Percentiles rank a stretch among this genome's conserved stretches.
Evolutionary conservation across 2,797 vertebrate species (phyloP).

Genomic region (Pristis pectinata): DNA sequence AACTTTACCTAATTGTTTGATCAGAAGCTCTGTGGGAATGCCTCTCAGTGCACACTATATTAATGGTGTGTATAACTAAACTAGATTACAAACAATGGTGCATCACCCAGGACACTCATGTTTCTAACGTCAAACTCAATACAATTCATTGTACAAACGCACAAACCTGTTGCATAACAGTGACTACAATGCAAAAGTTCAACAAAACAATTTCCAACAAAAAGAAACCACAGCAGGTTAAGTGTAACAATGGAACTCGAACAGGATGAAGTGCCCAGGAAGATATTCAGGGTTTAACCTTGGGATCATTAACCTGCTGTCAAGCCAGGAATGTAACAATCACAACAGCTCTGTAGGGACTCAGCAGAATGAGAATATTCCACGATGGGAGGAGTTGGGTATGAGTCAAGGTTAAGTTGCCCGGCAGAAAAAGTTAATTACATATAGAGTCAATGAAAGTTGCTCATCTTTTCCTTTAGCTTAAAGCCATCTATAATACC

Average conservation of each 20-base stretch:
- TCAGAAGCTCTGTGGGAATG: neutral
- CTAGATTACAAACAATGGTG: neutral
- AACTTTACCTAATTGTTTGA: neutral
- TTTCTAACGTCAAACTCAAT: neutral
- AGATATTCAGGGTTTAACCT: conserved; percentile 20
- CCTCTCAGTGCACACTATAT: no score
- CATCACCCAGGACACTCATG: neutral
- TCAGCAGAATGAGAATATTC: neutral
- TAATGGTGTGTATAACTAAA: neutral
- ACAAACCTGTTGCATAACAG: neutral
- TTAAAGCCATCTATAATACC: neutral
- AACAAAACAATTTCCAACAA: neutral
- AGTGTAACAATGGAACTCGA: neutral
- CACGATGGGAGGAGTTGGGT: neutral
- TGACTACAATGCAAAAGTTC: neutral
- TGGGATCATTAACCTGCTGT: neutral
- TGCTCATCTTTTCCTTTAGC: neutral
- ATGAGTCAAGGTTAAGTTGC: neutral
- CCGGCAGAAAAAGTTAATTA: neutral
- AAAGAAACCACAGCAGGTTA: no score
- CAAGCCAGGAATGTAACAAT: neutral
- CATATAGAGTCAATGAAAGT: neutral
- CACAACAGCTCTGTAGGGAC: neutral
- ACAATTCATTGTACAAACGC: neutral
- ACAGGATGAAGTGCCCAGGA: conserved; percentile 3